Conservation (phyloP, 2,113 vertebrate species). For the Neolamprologus tretocephalus region DNA sequence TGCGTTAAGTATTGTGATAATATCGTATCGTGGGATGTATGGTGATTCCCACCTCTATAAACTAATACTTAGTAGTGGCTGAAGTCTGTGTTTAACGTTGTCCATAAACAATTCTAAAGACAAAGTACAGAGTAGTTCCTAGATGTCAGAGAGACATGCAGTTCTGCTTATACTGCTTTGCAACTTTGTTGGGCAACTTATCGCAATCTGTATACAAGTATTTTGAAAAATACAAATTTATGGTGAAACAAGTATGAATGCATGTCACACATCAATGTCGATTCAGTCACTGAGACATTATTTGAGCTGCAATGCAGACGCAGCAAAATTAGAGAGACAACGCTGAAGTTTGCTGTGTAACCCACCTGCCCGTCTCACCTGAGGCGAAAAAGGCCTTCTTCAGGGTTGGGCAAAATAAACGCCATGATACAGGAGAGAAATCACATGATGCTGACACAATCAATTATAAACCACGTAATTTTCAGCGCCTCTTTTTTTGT, state of each 20-base stretch:
- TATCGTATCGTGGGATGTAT: too few species aligned
- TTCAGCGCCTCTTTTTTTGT: not conserved
- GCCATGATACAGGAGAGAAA: not conserved
- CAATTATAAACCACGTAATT: not conserved
- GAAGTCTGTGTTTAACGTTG: not conserved
- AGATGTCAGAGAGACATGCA: not conserved
- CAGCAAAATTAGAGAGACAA: not conserved
- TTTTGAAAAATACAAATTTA: not conserved
- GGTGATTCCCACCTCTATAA: too few species aligned
- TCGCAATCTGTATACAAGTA: fast-evolving
- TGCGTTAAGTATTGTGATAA: too few species aligned
- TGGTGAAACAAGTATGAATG: not conserved
- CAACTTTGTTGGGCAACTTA: not conserved
- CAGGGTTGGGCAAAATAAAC: not conserved
- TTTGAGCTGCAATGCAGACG: not conserved
- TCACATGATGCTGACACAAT: not conserved
- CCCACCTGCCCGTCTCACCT: not conserved
- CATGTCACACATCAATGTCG: not conserved
- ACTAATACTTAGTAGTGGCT: not conserved
- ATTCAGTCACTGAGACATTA: not conserved
- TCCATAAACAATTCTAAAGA: not conserved
- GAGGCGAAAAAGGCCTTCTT: not conserved
- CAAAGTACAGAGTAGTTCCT: not conserved
- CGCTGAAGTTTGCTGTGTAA: not conserved
- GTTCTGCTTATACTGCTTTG: not conserved